Base-by-base conservation (phyloP, 2,888 invertebrate genomes). In the Neria commutata region DNA sequence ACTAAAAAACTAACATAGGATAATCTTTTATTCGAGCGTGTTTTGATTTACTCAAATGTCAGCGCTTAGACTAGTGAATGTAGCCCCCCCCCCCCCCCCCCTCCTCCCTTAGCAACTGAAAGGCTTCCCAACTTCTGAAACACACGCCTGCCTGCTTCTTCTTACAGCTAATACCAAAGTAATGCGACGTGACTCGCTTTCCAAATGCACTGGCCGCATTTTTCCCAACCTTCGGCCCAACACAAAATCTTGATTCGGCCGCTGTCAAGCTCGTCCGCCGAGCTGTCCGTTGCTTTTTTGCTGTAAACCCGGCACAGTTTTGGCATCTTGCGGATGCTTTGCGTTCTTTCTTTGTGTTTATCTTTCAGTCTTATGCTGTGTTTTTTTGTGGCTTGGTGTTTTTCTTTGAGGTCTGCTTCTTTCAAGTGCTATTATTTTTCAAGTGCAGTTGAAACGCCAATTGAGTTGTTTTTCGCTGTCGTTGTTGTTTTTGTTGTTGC, bases 61-160 rank as follows among this genome's bases (percentile, higher is more conserved):
- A n/a, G n/a, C n/a, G n/a, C n/a, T n/a, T n/a, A n/a, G n/a, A n/a
- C n/a, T n/a, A n/a, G n/a, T n/a, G n/a, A n/a, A n/a, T n/a, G n/a
- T n/a, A n/a, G n/a, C n/a, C n/a, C 62, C 62, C 60, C 65, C 67
- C 55, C 42, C 55, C 14, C 25, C 21, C 29, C 48, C 21, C 29
- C 11, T 6, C 24, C 17, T 11, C 16, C 61, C 45, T 40, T 40
- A 55, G 33, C 58, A 57, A 11, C 56, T 48, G 26, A n/a, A n/a
- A n/a, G n/a, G n/a, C n/a, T n/a, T n/a, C n/a, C n/a, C n/a, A n/a
- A n/a, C n/a, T n/a, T n/a, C n/a, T n/a, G n/a, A n/a, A n/a, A n/a
- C n/a, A n/a, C n/a, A n/a, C n/a, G n/a, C n/a, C n/a, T n/a, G n/a
- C n/a, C n/a, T n/a, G n/a, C n/a, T n/a, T n/a, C n/a, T n/a, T n/a